A percentile compares a stretch with the other conserved stretches of the same genome.
phyloP scores from a whole-genome alignment of 53 echinoderm and acorn worm genomes.

The Glandiceps talaboti region DNA sequence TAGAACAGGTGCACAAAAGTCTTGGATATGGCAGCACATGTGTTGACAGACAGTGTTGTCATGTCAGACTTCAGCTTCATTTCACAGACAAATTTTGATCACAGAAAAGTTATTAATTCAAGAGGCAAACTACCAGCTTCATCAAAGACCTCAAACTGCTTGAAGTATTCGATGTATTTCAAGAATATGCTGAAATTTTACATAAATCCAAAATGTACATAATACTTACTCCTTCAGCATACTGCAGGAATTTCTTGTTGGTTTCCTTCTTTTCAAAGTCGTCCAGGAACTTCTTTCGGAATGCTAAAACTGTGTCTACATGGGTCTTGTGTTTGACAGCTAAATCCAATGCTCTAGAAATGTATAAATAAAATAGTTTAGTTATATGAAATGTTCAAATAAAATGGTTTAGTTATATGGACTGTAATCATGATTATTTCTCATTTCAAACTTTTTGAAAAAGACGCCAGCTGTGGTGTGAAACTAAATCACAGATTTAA shows the following conservation, averaged over 20 bases:
- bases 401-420: no score
- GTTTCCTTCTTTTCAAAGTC: slow-evolving; percentile 95
- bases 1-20: no score
- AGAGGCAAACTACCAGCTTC: background rate
- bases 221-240: slow-evolving; percentile 71
- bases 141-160: background rate
- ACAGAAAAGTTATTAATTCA: background rate
- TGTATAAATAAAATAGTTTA: background rate
- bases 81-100: background rate
- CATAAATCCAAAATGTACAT: background rate
- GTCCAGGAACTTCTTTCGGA: slow-evolving; percentile 73
- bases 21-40: no score
- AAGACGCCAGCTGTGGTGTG: no score
- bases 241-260: slow-evolving; percentile 81
- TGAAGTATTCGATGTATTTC: background rate
- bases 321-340: slow-evolving; percentile 99
- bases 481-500: no score
- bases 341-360: slow-evolving; percentile 79
- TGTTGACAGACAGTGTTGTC: no score
- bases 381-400: no score
- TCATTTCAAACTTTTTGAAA: no score
- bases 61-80: background rate
- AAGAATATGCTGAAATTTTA: background rate
- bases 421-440: no score
- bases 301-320: slow-evolving; percentile 89